phyloP scores from a whole-genome alignment of 2,113 vertebrate species.

The Oostethus manadensis region DNA sequence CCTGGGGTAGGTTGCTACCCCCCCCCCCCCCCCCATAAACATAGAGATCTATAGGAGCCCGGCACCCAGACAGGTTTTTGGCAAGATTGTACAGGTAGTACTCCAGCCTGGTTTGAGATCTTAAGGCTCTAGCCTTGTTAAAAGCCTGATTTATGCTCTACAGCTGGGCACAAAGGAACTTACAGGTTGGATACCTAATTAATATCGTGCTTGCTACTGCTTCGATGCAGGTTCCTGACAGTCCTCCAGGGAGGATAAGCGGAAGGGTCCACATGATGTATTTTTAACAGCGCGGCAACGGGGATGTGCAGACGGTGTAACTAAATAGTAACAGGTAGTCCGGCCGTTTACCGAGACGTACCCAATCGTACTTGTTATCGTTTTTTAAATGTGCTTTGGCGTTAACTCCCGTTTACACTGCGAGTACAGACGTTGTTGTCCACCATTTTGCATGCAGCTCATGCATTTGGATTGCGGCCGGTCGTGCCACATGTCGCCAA shows the following conservation, averaged over 20 bases:
- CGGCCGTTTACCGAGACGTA: not conserved
- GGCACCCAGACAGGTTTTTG: slow-evolving; percentile 81
- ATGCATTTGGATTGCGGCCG: slow-evolving; percentile 23
- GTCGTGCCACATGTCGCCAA: slow-evolving; percentile 64
- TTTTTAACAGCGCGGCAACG: slow-evolving; percentile 37
- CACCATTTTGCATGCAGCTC: slow-evolving; percentile 25
- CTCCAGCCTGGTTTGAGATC: slow-evolving; percentile 82
- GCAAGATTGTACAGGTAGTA: slow-evolving; percentile 73
- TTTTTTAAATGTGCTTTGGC: slow-evolving; percentile 9
- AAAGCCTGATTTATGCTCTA: slow-evolving; percentile 73
- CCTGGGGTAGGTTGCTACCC: slow-evolving; percentile 40
- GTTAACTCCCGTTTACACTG: not conserved
- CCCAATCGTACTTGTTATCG: not conserved
- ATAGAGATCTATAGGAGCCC: slow-evolving; percentile 73
- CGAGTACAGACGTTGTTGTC: slow-evolving; percentile 21
- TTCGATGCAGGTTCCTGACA: slow-evolving; percentile 51
- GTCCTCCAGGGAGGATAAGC: slow-evolving; percentile 48
- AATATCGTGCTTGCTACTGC: slow-evolving; percentile 57
- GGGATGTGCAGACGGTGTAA: slow-evolving; percentile 12
- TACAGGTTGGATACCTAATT: slow-evolving; percentile 68
- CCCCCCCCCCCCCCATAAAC: slow-evolving; percentile 57
- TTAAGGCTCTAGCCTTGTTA: slow-evolving; percentile 67
- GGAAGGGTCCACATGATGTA: slow-evolving; percentile 34
- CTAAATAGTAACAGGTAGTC: slow-evolving; percentile 15
- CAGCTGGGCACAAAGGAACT: slow-evolving; percentile 66